Percentiles rank a stretch among this genome's conserved stretches.
These are phyloP conservation scores for Menura novaehollandiae DNA, from an alignment of 2,113 vertebrate species.

Conservation along the genomic window DNA sequence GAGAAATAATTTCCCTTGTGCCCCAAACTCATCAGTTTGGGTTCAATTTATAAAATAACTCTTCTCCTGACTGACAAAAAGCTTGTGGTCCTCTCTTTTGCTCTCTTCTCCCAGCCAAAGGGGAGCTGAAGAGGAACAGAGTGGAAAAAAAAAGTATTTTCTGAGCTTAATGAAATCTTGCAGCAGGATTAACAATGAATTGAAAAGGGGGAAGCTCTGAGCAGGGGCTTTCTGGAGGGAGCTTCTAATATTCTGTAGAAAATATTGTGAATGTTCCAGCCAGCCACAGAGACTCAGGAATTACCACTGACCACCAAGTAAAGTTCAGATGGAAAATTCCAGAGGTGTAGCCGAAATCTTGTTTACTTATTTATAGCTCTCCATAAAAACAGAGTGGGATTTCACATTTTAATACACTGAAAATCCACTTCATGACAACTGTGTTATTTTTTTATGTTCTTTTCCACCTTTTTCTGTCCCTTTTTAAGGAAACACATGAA, in stretches of 20 bases:
- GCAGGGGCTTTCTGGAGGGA: neutral
- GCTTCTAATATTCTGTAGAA: neutral
- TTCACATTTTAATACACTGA: neutral
- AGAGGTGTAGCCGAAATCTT: neutral
- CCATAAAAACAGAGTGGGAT: neutral
- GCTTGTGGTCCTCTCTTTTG: neutral
- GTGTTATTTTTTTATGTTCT: neutral
- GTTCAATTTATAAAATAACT: neutral
- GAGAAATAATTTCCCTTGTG: conserved; percentile 17
- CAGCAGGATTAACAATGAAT: neutral
- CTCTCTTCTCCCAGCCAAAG: neutral
- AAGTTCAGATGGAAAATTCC: neutral
- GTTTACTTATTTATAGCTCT: neutral
- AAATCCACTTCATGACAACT: neutral
- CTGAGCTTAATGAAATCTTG: neutral
- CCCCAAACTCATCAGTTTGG: neutral
- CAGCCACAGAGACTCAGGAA: neutral
- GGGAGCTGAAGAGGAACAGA: neutral
- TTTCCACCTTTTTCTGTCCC: neutral
- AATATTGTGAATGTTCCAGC: neutral
- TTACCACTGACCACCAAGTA: neutral
- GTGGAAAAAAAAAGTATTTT: neutral
- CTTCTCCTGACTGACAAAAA: neutral
- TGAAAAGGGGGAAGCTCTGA: neutral
- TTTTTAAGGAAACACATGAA: neutral